Evolutionary conservation across 2,888 invertebrate genomes (phyloP).

Genomic region (Branchipolynoe longqiensis): DNA sequence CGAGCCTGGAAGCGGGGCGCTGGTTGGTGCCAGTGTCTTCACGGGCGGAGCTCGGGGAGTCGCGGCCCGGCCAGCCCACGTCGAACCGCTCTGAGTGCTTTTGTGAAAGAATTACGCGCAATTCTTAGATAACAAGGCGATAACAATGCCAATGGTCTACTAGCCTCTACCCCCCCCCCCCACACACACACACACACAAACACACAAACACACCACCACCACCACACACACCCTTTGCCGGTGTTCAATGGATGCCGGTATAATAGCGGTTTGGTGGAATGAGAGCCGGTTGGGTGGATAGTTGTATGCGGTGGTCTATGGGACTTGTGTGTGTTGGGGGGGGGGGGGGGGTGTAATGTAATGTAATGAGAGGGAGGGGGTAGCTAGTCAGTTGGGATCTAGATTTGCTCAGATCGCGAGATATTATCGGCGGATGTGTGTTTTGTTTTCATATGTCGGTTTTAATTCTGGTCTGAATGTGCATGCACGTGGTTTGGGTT

Average conservation of each 20-base stretch:
- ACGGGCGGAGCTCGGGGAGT: neutral
- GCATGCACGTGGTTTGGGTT: constrained; percentile 6
- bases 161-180: too few species aligned
- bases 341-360: constrained; percentile 12
- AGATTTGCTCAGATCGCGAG: neutral
- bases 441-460: neutral
- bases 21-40: too few species aligned
- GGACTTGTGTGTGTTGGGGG: too few species aligned
- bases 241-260: too few species aligned
- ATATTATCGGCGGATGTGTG: neutral
- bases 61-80: neutral
- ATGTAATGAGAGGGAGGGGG: neutral
- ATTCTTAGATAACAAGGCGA: constrained; percentile 38
- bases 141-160: neutral
- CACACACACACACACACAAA: too few species aligned
- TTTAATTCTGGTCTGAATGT: neutral
- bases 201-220: too few species aligned
- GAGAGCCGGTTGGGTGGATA: too few species aligned
- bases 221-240: too few species aligned
- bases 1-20: too few species aligned
- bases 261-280: too few species aligned
- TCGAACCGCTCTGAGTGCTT: constrained; percentile 3
- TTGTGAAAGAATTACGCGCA: constrained; percentile 46
- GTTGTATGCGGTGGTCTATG: too few species aligned
- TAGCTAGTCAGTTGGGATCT: neutral